Base-by-base conservation (phyloP, 1,140 invertebrate species). In the Trialeurodes vaporariorum region DNA sequence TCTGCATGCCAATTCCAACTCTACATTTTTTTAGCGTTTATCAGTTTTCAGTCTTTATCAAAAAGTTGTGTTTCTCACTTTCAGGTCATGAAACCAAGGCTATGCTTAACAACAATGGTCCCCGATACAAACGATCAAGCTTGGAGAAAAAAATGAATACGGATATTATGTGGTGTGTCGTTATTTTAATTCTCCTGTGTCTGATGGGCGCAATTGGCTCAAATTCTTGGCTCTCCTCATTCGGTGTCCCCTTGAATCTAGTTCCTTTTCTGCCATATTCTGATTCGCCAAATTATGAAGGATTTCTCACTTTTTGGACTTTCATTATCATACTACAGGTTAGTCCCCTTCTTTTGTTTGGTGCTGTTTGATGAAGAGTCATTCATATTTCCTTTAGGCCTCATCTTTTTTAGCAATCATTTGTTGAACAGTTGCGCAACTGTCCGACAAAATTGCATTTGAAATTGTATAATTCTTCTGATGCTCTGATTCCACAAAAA, bases 61-160 rank as follows among this genome's bases (percentile, higher is more conserved):
- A 12, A 12, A 22, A 70, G 21, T 64, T 70, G 49, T 65, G 25
- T 5, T 65, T 59, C 40, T 70, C 23, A 67, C 69, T 76, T 76
- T 27, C 72, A 89, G 91, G 95, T 71, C 93, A 95, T 79, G 95
- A 98, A 82, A 97, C 95, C 1, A 98, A 98, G 81, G 93, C 95
- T 1, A 95, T 98, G 92, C 84, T 98, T 23, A 98, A 98, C 78
- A 98, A 98, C 79, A 91, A 93, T 70, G 94, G 94, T 67, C 94
- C 94, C 68, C 83, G 95, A 70, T 96, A 98, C 78, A 98, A 98
- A 79, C 85, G 93, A 71, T 97, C 94, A 62, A 86, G 88, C 65
- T 80, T 98, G 64, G 96, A 98, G 79, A 84, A 87, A 69, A 87
- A 91, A 77, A 97, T 98, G 88, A 98, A 98, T 81, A 84, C 89